Evolutionary conservation across 1,140 invertebrate genomes (phyloP), one percentile per base, ranked within the genome.

Genomic region (Oryctes rhinoceros): DNA sequence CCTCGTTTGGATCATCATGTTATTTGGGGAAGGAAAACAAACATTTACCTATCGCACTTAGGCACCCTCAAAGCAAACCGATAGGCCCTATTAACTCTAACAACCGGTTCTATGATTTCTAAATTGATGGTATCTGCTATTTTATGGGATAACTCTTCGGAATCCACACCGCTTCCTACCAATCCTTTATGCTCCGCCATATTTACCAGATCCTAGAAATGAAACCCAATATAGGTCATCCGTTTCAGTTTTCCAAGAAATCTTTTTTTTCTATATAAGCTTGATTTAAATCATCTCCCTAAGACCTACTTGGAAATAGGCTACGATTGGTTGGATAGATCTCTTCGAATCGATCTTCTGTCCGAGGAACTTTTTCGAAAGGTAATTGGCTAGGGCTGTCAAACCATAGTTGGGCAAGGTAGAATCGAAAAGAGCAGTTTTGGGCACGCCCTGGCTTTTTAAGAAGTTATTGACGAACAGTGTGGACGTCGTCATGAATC

Each of bases 71-170:
- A 88, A 3, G 92, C 91, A 89, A 93, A 95, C 83, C 92, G 90
- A 85, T 94, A 95, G 5, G 94, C 94, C 78, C 94, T 87, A 86
- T 94, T 93, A 10, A 94, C 93, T 84, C 93, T 91, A 6, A 94
- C 90, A 20, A 95, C 89, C 0, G 94, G 94, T 84, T 94, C 93
- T 48, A 96, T 93, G 20, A 95, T 90, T 87, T 95, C 94, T 83
- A 94, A 88, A 87, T 95, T 95, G 20, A 96, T 90, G 0, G 93
- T 93, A 81, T 96, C 93, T 20, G 93, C 94, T 30, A 96, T 84
- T 85, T 92, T 92, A 84, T 93, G 91, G n/a, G 93, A 94, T 0
- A 96, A 87, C 81, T 93, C 92, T 85, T 91, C 90, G 47, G 91
- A 88, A 84, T 91, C 90, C 24, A 91, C 88, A 1, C 83, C 84